Conservation (phyloP, 2,888 invertebrate genomes). For the Chymomyza caudatula region DNA sequence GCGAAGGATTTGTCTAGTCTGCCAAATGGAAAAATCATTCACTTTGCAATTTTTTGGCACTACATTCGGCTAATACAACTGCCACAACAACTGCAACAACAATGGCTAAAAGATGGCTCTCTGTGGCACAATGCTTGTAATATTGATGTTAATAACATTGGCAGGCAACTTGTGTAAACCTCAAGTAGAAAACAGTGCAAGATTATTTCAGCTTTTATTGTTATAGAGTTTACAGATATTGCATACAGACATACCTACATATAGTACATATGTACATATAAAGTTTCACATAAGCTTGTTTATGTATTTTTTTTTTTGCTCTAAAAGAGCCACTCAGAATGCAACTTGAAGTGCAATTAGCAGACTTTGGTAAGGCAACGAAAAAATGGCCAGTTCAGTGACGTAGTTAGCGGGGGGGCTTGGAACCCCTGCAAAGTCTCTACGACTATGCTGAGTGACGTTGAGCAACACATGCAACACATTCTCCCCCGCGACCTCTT, state of each 20-base stretch:
- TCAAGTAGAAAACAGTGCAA: neutral
- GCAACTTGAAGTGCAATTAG: constrained; percentile 56
- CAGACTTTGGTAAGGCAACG: constrained; percentile 33
- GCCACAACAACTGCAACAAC: neutral
- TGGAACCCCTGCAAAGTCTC: too few species aligned
- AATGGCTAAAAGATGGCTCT: neutral
- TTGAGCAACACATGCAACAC: too few species aligned
- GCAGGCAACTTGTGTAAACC: neutral
- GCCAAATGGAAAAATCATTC: constrained; percentile 48
- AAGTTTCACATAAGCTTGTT: constrained; percentile 1
- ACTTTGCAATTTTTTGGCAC: neutral
- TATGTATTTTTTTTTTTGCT: constrained; percentile 9
- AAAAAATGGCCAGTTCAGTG: neutral
- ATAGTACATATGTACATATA: neutral
- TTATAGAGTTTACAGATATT: neutral
- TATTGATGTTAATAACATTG: neutral
- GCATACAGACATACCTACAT: neutral
- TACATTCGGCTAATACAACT: neutral
- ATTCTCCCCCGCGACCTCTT: too few species aligned
- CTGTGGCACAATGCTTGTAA: neutral
- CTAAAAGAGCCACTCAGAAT: constrained; percentile 16
- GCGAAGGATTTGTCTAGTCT: constrained; percentile 56
- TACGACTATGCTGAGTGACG: too few species aligned
- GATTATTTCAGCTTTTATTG: neutral
- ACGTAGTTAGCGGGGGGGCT: too few species aligned